These are phyloP conservation scores for Teleopsis dalmanni DNA, from an alignment of 1,140 invertebrate species.

Conservation along the genomic window DNA sequence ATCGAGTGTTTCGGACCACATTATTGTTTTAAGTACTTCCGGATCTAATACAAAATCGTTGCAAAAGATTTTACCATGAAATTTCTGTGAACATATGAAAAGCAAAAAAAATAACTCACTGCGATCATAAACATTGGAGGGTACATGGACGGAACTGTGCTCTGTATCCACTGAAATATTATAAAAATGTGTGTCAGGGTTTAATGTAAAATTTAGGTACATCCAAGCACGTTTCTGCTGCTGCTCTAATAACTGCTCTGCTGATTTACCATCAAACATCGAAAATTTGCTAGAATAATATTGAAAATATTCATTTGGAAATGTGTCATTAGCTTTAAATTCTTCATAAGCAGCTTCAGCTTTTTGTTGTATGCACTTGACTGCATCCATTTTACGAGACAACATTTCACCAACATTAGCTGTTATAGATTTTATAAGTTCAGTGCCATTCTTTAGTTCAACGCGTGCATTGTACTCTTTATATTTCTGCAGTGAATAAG, in stretches of 20 bases:
- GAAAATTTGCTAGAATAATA: constrained; percentile 71
- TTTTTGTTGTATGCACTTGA: constrained; percentile 62
- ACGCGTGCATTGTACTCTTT: constrained; percentile 65
- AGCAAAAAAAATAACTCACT: constrained; percentile 47
- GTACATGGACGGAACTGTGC: constrained; percentile 84
- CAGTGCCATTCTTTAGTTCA: constrained; percentile 63
- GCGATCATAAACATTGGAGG: constrained; percentile 86
- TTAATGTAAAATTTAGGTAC: constrained; percentile 53
- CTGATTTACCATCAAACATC: constrained; percentile 26
- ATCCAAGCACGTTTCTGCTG: constrained; percentile 15
- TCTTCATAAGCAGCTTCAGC: constrained; percentile 58
- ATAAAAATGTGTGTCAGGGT: constrained; percentile 73
- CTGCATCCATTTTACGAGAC: constrained; percentile 73
- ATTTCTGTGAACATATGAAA: background rate
- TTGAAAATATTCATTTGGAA: constrained; percentile 43
- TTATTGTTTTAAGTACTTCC: constrained; percentile 63
- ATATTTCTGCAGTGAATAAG: constrained; percentile 56
- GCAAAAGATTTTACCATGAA: background rate
- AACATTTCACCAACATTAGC: constrained; percentile 69
- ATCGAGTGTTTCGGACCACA: constrained; percentile 81
- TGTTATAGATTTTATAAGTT: constrained; percentile 64
- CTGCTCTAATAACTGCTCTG: constrained; percentile 16
- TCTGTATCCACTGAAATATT: constrained; percentile 75
- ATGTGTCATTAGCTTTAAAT: constrained; percentile 48
- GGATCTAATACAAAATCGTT: constrained; percentile 36